Conservation (phyloP, 1,140 invertebrate genomes). For the Bombus affinis region DNA sequence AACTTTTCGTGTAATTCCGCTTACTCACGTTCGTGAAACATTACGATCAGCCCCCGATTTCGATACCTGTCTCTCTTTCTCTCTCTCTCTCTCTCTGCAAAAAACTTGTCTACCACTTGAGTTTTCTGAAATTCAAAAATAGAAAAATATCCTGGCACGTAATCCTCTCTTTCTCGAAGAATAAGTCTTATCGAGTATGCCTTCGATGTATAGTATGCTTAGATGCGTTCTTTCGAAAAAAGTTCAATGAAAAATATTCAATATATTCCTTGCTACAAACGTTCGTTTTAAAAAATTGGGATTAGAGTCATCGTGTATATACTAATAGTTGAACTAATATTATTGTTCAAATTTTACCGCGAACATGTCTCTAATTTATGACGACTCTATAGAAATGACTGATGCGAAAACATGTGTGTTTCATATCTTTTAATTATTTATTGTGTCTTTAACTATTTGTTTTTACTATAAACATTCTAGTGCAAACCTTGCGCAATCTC, state of each 20-base stretch:
- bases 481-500: background rate
- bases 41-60: conserved; percentile 3
- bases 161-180: background rate
- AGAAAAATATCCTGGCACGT: background rate
- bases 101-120: background rate
- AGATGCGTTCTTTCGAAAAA: background rate
- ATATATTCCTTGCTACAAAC: no score
- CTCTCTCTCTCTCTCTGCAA: no score
- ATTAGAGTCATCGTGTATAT: no score
- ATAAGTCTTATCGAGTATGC: no score
- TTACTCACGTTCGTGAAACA: conserved; percentile 8
- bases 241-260: background rate
- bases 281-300: background rate
- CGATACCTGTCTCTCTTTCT: background rate
- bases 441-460: background rate
- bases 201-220: background rate
- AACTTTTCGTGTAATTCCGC: conserved; percentile 29
- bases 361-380: no score
- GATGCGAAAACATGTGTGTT: no score
- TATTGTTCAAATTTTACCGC: no score
- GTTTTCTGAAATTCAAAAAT: background rate
- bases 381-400: no score
- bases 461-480: no score
- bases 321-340: no score
- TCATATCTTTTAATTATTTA: no score